These are phyloP conservation scores for Myrmophylax atrothorax DNA, from an alignment of 2,113 vertebrate genomes.

Conservation along the genomic window DNA sequence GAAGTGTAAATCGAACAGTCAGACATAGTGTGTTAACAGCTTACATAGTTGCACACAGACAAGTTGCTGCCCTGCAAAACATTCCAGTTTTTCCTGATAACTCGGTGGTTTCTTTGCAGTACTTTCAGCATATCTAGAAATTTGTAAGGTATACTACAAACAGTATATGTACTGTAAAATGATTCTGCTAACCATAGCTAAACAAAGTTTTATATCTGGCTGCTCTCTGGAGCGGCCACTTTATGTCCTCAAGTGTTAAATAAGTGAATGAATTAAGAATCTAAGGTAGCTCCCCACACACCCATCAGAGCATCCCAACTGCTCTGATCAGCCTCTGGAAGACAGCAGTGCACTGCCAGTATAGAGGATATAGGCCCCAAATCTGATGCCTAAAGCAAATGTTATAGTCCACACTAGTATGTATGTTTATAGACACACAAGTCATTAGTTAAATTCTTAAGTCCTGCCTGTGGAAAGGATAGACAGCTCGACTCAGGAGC, in stretches of 20 bases:
- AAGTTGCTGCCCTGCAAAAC: background rate
- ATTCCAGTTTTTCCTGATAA: background rate
- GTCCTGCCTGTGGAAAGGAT: background rate
- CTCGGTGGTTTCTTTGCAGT: background rate
- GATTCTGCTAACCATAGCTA: background rate
- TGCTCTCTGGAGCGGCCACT: background rate
- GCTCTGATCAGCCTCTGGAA: background rate
- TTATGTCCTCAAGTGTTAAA: background rate
- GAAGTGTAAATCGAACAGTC: background rate
- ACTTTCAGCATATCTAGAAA: background rate
- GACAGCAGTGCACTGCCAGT: background rate
- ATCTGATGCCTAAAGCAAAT: background rate
- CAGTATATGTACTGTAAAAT: background rate
- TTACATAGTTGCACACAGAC: background rate
- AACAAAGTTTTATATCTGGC: background rate
- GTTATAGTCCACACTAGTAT: background rate
- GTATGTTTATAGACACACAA: background rate
- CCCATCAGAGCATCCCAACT: background rate
- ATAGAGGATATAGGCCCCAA: background rate
- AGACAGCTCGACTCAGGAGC: background rate
- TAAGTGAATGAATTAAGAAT: background rate
- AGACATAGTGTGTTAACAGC: background rate
- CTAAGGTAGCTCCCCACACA: background rate
- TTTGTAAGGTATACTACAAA: background rate
- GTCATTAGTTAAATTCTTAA: background rate